Evolutionary conservation across 2,797 vertebrate genomes (phyloP).

Genomic region (Buphagus erythrorhynchus): DNA sequence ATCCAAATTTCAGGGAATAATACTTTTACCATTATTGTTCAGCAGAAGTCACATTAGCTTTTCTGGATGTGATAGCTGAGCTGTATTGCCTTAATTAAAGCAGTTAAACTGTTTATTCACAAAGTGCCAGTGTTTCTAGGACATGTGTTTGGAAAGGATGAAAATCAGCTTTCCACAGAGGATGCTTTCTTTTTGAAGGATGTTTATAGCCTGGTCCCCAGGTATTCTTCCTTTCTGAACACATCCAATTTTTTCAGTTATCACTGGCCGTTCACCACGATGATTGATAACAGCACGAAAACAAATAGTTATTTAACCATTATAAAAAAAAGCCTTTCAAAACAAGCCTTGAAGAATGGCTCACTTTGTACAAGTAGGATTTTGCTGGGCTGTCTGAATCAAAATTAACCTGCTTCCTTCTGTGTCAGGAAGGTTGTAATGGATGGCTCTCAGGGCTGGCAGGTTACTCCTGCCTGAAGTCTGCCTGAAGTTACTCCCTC

Average conservation of each 20-base stretch:
- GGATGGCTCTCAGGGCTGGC: background rate
- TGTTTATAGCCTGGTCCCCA: conserved; percentile 6
- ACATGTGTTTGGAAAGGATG: background rate
- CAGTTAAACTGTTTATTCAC: conserved; percentile 7
- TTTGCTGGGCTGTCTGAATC: conserved; percentile 31
- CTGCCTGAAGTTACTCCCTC: conserved; percentile 9
- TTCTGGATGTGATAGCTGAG: background rate
- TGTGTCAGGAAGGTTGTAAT: conserved; percentile 15
- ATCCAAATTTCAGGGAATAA: background rate
- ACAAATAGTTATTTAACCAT: conserved; percentile 49
- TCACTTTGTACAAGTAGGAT: background rate
- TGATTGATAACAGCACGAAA: conserved; percentile 35
- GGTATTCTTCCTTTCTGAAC: conserved; percentile 42
- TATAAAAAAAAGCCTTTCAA: conserved; percentile 5
- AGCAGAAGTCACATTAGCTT: background rate
- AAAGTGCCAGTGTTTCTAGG: background rate
- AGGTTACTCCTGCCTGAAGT: background rate
- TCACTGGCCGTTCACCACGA: background rate
- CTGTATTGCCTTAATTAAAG: conserved; percentile 19
- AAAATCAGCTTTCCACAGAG: background rate
- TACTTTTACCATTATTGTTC: background rate
- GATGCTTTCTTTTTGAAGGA: background rate
- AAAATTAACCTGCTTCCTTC: conserved; percentile 52
- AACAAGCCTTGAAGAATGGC: conserved; percentile 14
- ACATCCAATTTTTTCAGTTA: conserved; percentile 24